phyloP scores from a whole-genome alignment of 2,888 invertebrate species.

The Druceiella hillmani region DNA sequence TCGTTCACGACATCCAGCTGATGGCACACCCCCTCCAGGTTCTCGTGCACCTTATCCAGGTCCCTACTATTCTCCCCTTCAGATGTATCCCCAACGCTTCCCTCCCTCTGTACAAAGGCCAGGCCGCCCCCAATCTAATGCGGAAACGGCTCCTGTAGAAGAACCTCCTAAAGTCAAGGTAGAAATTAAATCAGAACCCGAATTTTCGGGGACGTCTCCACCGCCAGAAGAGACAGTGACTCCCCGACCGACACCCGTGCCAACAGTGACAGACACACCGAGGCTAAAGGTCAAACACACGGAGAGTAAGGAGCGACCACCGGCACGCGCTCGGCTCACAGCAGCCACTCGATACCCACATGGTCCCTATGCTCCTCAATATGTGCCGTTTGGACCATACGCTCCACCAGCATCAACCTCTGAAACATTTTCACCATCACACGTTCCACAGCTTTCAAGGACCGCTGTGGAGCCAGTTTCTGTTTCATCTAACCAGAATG shows the following conservation, averaged over 20 bases:
- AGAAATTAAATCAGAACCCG: conserved; percentile 45
- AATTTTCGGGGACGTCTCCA: conserved; percentile 32
- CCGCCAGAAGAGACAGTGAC: conserved; percentile 30
- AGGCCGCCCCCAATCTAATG: conserved; percentile 11
- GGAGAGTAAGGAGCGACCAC: conserved; percentile 43
- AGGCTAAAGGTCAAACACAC: conserved; percentile 42
- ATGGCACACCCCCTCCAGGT: conserved; percentile 9
- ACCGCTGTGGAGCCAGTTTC: conserved; percentile 17
- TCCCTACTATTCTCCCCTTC: conserved; percentile 19
- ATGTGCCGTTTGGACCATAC: conserved; percentile 44
- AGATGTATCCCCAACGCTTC: conserved; percentile 13
- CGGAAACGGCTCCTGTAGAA: conserved; percentile 1
- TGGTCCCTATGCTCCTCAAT: conserved; percentile 48
- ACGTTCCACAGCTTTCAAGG: conserved; percentile 10
- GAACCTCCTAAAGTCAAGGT: conserved; percentile 34
- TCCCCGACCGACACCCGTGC: conserved; percentile 29
- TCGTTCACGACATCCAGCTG: conserved; percentile 14
- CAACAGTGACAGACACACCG: conserved; percentile 34
- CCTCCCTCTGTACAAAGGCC: conserved; percentile 14
- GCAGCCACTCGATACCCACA: conserved; percentile 37
- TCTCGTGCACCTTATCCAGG: conserved; percentile 18
- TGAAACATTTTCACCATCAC: no score
- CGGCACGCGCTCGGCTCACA: conserved; percentile 28
- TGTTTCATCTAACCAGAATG: neutral
- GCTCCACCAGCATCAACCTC: conserved; percentile 36